Conservation (phyloP, 2,113 vertebrate species). For the Diphyllodes magnificus region DNA sequence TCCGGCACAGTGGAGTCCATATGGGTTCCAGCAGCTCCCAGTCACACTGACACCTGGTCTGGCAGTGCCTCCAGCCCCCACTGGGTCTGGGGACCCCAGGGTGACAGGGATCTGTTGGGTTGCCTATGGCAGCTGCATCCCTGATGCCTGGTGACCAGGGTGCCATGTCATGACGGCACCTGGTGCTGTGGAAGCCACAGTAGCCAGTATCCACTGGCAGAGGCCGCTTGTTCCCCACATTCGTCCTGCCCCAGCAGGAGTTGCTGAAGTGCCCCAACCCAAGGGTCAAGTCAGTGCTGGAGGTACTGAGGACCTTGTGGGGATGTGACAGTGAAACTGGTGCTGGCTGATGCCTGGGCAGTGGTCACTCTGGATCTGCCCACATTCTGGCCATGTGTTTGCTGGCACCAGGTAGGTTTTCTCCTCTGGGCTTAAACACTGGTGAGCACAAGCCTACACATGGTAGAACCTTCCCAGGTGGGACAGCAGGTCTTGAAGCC, state of each 20-base stretch:
- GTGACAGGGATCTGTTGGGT: not conserved
- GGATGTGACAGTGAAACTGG: not conserved
- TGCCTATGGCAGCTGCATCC: not conserved
- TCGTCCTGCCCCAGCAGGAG: not conserved
- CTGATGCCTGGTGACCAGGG: rapidly evolving
- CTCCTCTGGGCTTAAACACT: not conserved
- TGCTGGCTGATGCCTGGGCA: not conserved
- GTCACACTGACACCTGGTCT: no score
- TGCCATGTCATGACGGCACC: rapidly evolving
- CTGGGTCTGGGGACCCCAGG: not conserved
- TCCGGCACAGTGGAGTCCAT: rapidly evolving
- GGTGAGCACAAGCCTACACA: rapidly evolving
- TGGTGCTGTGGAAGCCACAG: not conserved
- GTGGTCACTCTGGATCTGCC: not conserved
- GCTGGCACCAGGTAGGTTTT: not conserved
- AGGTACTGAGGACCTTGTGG: not conserved
- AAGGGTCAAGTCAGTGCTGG: not conserved
- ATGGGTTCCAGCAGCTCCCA: not conserved
- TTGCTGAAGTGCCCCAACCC: not conserved
- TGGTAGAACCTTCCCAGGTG: not conserved
- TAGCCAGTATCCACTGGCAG: not conserved
- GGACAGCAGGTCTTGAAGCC: not conserved
- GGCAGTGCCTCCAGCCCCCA: not conserved
- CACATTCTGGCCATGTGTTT: rapidly evolving
- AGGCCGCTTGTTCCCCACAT: rapidly evolving